These are phyloP conservation scores for Ganaspis sp. DNA, from an alignment of 1,140 invertebrate species.

Conservation along the genomic window DNA sequence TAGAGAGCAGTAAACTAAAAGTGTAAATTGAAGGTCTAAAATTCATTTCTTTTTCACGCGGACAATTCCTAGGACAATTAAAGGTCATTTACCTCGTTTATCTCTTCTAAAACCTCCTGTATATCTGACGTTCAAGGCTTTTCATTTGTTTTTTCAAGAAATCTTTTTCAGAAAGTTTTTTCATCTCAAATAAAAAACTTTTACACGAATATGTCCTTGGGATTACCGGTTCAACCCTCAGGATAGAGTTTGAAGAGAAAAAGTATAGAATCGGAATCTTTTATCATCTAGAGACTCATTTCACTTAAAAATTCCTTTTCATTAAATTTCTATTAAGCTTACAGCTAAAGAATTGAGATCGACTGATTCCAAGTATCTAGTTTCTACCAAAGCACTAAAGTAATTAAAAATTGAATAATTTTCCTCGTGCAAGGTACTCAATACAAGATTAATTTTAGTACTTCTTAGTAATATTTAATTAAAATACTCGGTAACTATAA, in stretches of 20 bases:
- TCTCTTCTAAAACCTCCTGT: neutral
- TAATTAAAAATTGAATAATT: neutral
- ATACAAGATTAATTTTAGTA: neutral
- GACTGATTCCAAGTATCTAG: neutral
- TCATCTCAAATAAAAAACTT: neutral
- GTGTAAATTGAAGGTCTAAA: neutral
- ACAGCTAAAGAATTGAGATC: neutral
- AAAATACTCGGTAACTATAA: neutral
- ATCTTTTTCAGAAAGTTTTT: neutral
- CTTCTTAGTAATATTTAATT: too few relatives aligned
- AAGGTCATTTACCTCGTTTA: neutral
- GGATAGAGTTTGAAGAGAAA: neutral
- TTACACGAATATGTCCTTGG: neutral
- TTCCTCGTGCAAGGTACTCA: neutral
- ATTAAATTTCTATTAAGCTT: neutral
- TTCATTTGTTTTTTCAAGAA: neutral
- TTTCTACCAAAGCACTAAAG: neutral
- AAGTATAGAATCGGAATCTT: neutral
- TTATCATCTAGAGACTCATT: neutral
- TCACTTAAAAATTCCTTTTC: neutral
- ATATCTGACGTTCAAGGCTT: neutral
- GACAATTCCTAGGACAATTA: neutral
- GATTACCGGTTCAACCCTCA: neutral
- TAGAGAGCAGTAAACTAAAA: neutral
- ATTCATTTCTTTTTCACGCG: neutral